These are phyloP conservation scores for Pachycephus smyrnensis DNA, from an alignment of 2,888 invertebrate genomes.

Conservation along the genomic window DNA sequence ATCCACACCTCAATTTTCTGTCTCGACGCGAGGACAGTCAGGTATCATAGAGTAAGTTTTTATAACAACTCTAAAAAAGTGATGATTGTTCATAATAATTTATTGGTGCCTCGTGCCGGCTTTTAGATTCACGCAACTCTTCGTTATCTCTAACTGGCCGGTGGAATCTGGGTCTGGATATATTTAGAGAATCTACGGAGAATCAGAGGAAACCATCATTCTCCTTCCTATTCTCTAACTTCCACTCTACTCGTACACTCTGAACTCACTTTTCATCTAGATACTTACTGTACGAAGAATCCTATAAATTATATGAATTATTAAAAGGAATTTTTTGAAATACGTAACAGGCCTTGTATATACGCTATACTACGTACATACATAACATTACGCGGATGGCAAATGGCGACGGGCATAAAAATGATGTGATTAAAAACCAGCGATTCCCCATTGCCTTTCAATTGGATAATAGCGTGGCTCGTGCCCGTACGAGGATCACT, in stretches of 20 bases:
- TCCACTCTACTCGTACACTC: neutral
- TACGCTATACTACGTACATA: neutral
- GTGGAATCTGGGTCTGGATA: conserved; percentile 41
- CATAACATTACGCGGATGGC: neutral
- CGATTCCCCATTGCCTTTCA: conserved; percentile 24
- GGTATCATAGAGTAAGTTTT: neutral
- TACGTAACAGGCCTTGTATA: neutral
- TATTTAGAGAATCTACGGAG: conserved; percentile 36
- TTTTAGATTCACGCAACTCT: conserved; percentile 6
- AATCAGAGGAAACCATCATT: conserved; percentile 19
- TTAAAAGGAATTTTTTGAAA: neutral
- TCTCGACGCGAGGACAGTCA: no score
- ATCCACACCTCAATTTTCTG: neutral
- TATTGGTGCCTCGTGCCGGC: neutral
- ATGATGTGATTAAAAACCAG: conserved; percentile 3
- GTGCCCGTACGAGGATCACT: conserved; percentile 49
- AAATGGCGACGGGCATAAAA: neutral
- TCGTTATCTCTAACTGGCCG: conserved; percentile 19
- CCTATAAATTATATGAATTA: neutral
- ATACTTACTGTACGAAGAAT: neutral
- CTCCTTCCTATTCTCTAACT: conserved; percentile 8
- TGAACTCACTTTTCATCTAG: neutral
- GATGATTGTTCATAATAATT: neutral
- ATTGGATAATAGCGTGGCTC: conserved; percentile 51
- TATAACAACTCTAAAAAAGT: neutral